Evolutionary conservation across 2,797 vertebrate genomes (phyloP).

Genomic region (Babyrousa celebensis): DNA sequence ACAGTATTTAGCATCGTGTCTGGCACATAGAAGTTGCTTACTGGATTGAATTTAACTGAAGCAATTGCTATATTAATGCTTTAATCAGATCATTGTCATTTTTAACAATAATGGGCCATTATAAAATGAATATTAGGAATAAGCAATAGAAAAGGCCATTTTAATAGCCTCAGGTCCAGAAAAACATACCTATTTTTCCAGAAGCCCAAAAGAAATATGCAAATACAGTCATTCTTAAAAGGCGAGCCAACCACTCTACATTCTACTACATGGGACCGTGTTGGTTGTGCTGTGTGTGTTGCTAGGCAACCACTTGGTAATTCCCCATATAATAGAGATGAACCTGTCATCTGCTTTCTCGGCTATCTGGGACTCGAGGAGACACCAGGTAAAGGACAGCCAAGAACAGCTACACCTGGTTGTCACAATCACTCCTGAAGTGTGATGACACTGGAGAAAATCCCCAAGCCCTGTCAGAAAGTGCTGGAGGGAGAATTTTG

Average conservation of each 20-base stretch:
- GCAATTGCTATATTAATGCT: conserved; percentile 62
- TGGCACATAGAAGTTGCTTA: background rate
- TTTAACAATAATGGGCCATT: conserved; percentile 54
- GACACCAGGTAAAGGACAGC: conserved; percentile 82
- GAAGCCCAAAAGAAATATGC: conserved; percentile 76
- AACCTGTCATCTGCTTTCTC: conserved; percentile 80
- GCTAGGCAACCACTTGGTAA: conserved; percentile 87
- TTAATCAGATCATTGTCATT: conserved; percentile 59
- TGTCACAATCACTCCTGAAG: conserved; percentile 63
- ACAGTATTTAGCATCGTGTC: background rate
- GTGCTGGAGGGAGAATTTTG: conserved; percentile 78
- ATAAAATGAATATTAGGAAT: background rate
- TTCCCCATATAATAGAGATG: conserved; percentile 81
- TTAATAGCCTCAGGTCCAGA: conserved; percentile 55
- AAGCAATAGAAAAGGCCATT: conserved; percentile 68
- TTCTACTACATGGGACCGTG: conserved; percentile 75
- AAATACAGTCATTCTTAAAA: conserved; percentile 79
- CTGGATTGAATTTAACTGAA: conserved; percentile 61
- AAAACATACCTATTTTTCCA: conserved; percentile 68
- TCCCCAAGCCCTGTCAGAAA: conserved; percentile 69
- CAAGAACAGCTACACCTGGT: conserved; percentile 72
- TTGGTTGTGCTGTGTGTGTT: conserved; percentile 75
- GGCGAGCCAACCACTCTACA: conserved; percentile 74
- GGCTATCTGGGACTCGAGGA: conserved; percentile 74
- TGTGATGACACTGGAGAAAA: conserved; percentile 65